Percentiles rank a stretch among this genome's conserved stretches.
Conservation (phyloP, 2,888 invertebrate species). For the Cryptocheilus praepositus region DNA sequence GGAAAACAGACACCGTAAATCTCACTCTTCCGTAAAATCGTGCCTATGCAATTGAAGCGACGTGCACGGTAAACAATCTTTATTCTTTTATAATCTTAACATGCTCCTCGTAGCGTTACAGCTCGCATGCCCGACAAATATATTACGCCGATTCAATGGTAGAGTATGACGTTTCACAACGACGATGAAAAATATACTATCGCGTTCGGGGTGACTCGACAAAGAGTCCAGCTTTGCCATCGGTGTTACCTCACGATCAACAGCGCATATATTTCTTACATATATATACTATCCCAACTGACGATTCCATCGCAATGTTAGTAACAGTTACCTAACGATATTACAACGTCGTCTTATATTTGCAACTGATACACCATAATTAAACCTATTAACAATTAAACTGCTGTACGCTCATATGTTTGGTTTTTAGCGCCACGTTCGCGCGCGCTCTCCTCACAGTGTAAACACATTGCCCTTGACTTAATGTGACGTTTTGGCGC, state of each 20-base stretch:
- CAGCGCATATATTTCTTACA: no score
- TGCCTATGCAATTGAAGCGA: conserved; percentile 5
- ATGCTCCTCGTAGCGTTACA: background rate
- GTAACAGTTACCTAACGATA: background rate
- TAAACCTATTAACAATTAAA: conserved; percentile 36
- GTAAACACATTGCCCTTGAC: no score
- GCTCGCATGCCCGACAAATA: conserved; percentile 10
- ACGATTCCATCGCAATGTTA: conserved; percentile 16
- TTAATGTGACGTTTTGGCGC: no score
- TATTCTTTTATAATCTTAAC: conserved; percentile 6
- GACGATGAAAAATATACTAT: conserved; percentile 8
- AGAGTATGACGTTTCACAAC: conserved; percentile 1
- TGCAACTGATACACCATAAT: conserved; percentile 24
- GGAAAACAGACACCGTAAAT: no score
- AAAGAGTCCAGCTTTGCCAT: no score
- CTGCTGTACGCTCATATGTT: background rate
- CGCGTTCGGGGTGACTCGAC: background rate
- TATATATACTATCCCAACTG: conserved; percentile 27
- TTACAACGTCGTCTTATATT: conserved; percentile 2
- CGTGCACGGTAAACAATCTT: background rate
- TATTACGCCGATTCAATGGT: background rate
- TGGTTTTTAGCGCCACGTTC: no score
- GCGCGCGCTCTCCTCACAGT: no score
- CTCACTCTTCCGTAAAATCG: background rate
- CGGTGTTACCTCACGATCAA: no score